Base-by-base conservation (phyloP, 2,113 vertebrate species). In the Carassius gibelio region DNA sequence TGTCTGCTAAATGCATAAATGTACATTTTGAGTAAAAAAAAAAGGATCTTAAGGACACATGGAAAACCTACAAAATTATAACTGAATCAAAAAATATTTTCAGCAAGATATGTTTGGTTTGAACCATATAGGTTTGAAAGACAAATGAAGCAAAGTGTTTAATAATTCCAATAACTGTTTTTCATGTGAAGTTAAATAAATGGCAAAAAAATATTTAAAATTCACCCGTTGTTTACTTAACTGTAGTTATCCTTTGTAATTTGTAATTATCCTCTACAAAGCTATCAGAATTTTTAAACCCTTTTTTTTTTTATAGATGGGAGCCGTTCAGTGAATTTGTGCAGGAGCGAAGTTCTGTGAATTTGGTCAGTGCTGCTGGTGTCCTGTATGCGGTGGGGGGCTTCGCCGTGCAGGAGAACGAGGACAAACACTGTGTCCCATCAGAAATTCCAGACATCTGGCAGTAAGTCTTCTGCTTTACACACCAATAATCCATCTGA, bases 271-370 rank as follows among this genome's bases (percentile, higher is more conserved):
- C 45, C 45, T 34, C 26, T 30, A 34, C 30, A 68, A 17, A 30
- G 8, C 64, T 17, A 8, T 36, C 14, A 68, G 30, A 19, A 68
- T 72, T 36, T 57, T 30, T 59, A 52, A 75, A 30, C 30, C 45
- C 14, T 30, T 30, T 30, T 30, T 30, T 30, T 30, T 30, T 30
- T 2, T 85, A 36, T 88, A 99, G 98, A 89, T 99, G 98, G 98
- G 95, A 96, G 66, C 34, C 94, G 36, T 95, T 98, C 92, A 86
- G 96, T 3, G 98, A 99, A 86, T 97, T 99, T 90, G 96, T 97
- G n/a, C 98, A 99, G 89, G 98, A 99, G 92, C 95, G 98, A 92
- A 99, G 97, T 89, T 99, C 98, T 17, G 89, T 99, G 82, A 96
- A 96, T 92, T 91, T 99, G 90, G 94, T 98, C 75, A 96, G 95